Conservation (phyloP, 2,797 vertebrate species). For the Pangasius krempfi region DNA sequence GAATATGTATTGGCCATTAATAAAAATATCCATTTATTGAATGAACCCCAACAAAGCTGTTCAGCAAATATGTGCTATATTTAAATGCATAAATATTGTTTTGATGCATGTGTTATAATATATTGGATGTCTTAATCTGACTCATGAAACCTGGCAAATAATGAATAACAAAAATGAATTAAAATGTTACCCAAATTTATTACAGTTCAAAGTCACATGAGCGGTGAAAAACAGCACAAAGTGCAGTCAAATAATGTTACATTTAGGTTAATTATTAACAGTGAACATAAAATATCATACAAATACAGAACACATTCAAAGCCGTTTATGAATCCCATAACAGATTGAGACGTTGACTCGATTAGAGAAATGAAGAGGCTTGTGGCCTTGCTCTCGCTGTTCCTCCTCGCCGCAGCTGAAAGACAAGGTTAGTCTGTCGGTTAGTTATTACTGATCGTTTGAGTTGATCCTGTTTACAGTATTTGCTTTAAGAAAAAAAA, state of each 20-base stretch:
- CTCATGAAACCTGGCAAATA: no score
- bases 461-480: not conserved
- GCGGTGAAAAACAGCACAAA: not conserved
- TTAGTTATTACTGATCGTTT: not conserved
- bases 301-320: not conserved
- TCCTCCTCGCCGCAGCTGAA: not conserved
- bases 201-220: not conserved
- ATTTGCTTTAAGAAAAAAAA: not conserved
- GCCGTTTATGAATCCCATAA: not conserved
- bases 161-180: not conserved
- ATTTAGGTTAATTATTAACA: constrained; percentile 17
- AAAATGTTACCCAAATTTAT: not conserved
- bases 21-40: no score
- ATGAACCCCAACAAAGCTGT: no score
- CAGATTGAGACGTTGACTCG: no score
- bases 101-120: not conserved
- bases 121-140: not conserved
- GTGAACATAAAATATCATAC: no score
- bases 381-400: constrained; percentile 1
- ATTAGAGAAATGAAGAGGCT: constrained; percentile 18
- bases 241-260: not conserved
- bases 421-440: not conserved
- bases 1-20: no score
- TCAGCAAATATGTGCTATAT: no score
- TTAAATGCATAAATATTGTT: no score